These are phyloP conservation scores for Helicoverpa zea DNA, from an alignment of 1,140 invertebrate species.

Conservation along the genomic window DNA sequence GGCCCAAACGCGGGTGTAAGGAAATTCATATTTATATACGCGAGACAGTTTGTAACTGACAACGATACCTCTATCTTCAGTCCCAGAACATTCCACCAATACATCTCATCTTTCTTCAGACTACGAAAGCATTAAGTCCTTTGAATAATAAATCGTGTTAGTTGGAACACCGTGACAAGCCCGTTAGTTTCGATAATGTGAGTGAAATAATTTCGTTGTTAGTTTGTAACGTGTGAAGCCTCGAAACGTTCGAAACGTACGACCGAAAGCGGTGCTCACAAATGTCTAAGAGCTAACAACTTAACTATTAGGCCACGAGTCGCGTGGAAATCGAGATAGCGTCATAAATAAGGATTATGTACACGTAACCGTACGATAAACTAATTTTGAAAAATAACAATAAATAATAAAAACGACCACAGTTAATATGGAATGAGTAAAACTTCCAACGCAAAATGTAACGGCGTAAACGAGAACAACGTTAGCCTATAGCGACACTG, in stretches of 20 bases:
- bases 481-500: slow-evolving; percentile 28
- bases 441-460: slow-evolving; percentile 37
- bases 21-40: slow-evolving; percentile 2
- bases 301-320: slow-evolving; percentile 44
- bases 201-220: slow-evolving; percentile 41
- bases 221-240: slow-evolving; percentile 26
- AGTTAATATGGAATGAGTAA: slow-evolving; percentile 51
- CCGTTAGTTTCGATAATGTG: slow-evolving; percentile 37
- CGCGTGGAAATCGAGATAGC: slow-evolving; percentile 39
- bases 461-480: slow-evolving; percentile 35
- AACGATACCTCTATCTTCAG: not conserved
- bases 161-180: slow-evolving; percentile 35
- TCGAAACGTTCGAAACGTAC: slow-evolving; percentile 31
- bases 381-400: slow-evolving; percentile 46
- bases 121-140: slow-evolving; percentile 24
- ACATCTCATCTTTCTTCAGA: not conserved
- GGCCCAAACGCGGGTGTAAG: slow-evolving; percentile 2
- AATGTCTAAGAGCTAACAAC: slow-evolving; percentile 40
- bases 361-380: slow-evolving; percentile 39
- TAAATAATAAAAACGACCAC: slow-evolving; percentile 41
- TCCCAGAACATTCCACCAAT: slow-evolving; percentile 5
- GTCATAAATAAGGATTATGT: slow-evolving; percentile 38
- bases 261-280: slow-evolving; percentile 37
- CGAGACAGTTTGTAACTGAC: slow-evolving; percentile 27
- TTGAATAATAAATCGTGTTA: slow-evolving; percentile 23